phyloP scores from a whole-genome alignment of 2,113 vertebrate genomes.

The Zeus faber region DNA sequence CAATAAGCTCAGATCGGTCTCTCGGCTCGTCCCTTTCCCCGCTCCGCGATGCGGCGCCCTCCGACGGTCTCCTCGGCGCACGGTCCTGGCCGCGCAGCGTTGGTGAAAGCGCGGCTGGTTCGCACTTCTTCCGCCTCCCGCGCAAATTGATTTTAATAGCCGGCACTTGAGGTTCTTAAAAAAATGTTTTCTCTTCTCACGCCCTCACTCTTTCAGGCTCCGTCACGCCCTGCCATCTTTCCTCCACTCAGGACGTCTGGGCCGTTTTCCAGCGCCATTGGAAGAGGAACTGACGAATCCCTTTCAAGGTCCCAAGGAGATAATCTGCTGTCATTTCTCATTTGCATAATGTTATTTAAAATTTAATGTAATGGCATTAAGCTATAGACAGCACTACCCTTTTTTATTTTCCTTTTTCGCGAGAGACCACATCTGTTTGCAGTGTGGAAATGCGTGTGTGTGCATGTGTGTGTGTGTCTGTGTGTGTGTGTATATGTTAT shows the following conservation, averaged over 20 bases:
- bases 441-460: slow-evolving; percentile 7
- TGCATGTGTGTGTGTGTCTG: slow-evolving; percentile 24
- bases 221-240: slow-evolving; percentile 69
- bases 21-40: too few species aligned
- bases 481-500: slow-evolving; percentile 19
- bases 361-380: slow-evolving; percentile 77
- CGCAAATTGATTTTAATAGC: slow-evolving; percentile 76
- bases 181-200: slow-evolving; percentile 55
- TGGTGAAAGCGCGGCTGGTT: too few species aligned
- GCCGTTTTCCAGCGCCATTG: slow-evolving; percentile 72
- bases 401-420: too few species aligned
- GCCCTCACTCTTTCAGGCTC: slow-evolving; percentile 60
- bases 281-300: slow-evolving; percentile 73
- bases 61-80: too few species aligned
- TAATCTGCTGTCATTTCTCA: slow-evolving; percentile 77
- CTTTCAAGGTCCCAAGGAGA: slow-evolving; percentile 75
- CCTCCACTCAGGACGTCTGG: slow-evolving; percentile 59
- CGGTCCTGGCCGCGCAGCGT: too few species aligned
- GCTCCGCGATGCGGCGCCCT: too few species aligned
- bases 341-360: slow-evolving; percentile 80
- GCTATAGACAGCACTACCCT: slow-evolving; percentile 56
- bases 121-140: slow-evolving; percentile 60
- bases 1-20: too few species aligned
- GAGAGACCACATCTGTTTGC: slow-evolving; percentile 58
- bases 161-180: slow-evolving; percentile 53